These are phyloP conservation scores for Chromis chromis DNA, from an alignment of 2,797 vertebrate genomes.

Conservation along the genomic window DNA sequence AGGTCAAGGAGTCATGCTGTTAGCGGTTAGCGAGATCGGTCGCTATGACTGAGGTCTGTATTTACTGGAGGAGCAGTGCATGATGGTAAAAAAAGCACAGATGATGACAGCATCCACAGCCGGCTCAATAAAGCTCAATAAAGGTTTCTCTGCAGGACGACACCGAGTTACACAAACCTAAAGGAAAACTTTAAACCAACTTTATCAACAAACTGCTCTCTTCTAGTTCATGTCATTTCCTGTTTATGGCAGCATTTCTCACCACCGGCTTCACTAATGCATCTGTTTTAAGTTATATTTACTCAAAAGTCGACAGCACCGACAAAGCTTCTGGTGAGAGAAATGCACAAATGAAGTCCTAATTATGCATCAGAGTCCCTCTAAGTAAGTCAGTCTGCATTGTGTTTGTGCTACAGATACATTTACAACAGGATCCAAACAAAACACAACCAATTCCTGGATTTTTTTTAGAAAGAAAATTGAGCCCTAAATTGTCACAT, in stretches of 20 bases:
- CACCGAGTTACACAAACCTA: neutral
- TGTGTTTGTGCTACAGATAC: slow-evolving; percentile 6
- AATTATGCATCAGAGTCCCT: slow-evolving; percentile 15
- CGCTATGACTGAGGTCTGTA: slow-evolving; percentile 52
- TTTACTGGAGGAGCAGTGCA: neutral
- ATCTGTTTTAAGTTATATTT: no score
- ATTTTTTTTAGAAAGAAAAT: neutral
- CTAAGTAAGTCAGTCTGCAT: neutral
- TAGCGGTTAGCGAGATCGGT: slow-evolving; percentile 28
- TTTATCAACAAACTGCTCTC: neutral
- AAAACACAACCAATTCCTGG: neutral
- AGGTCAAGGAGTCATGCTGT: slow-evolving; percentile 55
- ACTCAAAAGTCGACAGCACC: no score
- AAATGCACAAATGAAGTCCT: slow-evolving; percentile 19
- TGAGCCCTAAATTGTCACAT: no score
- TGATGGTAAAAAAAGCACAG: slow-evolving; percentile 11
- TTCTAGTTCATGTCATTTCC: neutral
- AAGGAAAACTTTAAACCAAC: neutral
- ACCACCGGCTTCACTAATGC: no score
- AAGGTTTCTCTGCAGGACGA: neutral
- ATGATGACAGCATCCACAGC: slow-evolving; percentile 3
- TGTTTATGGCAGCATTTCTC: no score
- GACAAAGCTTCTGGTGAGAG: neutral
- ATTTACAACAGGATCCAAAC: neutral
- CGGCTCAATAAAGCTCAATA: neutral